Evolutionary conservation across 2,797 vertebrate species (phyloP).

Genomic region (Cottoperca gobio): DNA sequence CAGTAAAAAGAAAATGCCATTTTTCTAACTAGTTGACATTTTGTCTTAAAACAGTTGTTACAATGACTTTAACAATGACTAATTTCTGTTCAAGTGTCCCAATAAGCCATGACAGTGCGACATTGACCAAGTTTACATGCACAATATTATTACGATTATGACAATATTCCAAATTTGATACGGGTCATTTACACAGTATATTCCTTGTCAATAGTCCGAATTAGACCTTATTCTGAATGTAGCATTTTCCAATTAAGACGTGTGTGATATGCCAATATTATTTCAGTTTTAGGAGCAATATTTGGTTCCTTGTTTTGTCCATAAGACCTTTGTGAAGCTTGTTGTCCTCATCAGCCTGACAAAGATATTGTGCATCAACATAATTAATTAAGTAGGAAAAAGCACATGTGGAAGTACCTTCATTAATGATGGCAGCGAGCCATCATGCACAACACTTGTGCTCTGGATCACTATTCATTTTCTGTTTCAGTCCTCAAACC

Average conservation of each 20-base stretch:
- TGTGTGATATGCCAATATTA: no score
- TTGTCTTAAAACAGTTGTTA: neutral
- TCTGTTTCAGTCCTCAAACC: neutral
- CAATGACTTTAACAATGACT: neutral
- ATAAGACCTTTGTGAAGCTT: neutral
- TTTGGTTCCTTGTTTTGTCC: neutral
- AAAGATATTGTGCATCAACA: neutral
- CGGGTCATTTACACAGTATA: no score
- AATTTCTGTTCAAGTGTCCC: neutral
- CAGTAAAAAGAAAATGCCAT: no score
- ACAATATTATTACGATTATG: no score
- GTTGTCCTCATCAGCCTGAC: neutral
- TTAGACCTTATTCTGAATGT: no score
- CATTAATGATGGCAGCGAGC: neutral
- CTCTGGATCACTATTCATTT: neutral
- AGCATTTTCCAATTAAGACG: no score
- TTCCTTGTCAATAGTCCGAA: no score
- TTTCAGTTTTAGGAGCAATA: no score
- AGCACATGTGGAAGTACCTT: neutral
- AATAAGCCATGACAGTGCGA: neutral
- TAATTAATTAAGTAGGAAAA: neutral
- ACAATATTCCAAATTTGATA: no score
- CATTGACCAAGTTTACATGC: no score
- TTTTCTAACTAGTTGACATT: neutral
- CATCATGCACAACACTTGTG: no score